Base-by-base conservation (phyloP, 2,797 vertebrate species). In the Liasis olivaceus region DNA sequence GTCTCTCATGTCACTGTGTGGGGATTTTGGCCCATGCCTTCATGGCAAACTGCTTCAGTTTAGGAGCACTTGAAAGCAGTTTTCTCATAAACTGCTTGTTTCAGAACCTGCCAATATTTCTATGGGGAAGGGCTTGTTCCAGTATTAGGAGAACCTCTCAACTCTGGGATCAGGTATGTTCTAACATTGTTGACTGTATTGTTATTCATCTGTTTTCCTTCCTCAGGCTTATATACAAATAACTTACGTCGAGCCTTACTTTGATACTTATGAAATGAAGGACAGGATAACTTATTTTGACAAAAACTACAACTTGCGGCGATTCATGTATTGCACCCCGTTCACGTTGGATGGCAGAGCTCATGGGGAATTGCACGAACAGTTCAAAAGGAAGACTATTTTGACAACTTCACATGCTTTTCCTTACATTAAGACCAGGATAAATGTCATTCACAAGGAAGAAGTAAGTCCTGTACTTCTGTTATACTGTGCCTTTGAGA, bases 221-320 rank as follows among this genome's bases (percentile, higher is more conserved):
- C 85, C 28, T 24, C 97, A 99, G 99, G 99, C 99, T 0, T 99
- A 99, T 92, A 97, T 99, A 96, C 99, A 99, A 98, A 99, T 99
- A 94, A 99, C 99, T 0, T 99, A 99, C 0, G 99, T 99, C 97
- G 99, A 99, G 95, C 99, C 99, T 0, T 99, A 99, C 97, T 99
- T 99, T 0, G 99, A 99, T 97, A 99, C 99, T 0, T 99, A 99
- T 0, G 99, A 99, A 97, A 99, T 99, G 99, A 99, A 99, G 97
- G 99, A 99, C 97, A 98, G 99, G 95, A 99, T 99, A 96, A 99
- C 99, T 0, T 99, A 99, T 96, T 99, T 99, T 0, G 99, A 99
- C 97, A 99, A 99, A 96, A 99, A 99, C 97, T 99, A 99, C 96
- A 99, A 99, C 97, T 88, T 99, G 97, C 97, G 99, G 0, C 99